These are phyloP conservation scores for Oryctes rhinoceros DNA, from an alignment of 1,140 invertebrate species.

Conservation along the genomic window DNA sequence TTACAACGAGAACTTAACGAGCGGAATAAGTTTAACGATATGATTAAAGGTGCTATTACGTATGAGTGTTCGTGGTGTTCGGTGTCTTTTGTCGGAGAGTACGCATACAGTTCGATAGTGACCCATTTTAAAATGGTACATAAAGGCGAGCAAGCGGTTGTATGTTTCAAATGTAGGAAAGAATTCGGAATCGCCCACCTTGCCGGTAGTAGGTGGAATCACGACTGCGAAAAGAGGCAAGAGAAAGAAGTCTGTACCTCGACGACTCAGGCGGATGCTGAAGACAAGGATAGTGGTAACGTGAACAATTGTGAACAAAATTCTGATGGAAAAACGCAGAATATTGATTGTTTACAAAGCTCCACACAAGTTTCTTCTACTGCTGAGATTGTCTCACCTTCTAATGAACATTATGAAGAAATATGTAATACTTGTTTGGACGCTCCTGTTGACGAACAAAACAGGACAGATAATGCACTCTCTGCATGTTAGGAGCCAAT, in stretches of 20 bases:
- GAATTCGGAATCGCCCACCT: constrained; percentile 7
- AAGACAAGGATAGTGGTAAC: neutral
- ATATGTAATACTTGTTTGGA: too few relatives aligned
- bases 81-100: neutral
- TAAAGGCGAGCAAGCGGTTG: constrained; percentile 37
- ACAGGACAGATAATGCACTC: too few relatives aligned
- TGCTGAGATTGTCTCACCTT: too few relatives aligned
- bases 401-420: too few relatives aligned
- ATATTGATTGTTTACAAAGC: too few relatives aligned
- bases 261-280: neutral
- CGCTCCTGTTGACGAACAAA: too few relatives aligned
- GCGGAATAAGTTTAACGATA: neutral
- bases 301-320: too few relatives aligned
- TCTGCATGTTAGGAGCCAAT: too few relatives aligned
- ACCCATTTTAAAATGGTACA: constrained; percentile 26
- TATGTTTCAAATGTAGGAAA: constrained; percentile 38
- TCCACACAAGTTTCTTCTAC: too few relatives aligned
- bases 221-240: neutral
- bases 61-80: constrained; percentile 11
- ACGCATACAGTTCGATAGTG: neutral
- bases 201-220: constrained; percentile 12
- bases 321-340: too few relatives aligned
- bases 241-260: constrained; percentile 4
- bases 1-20: neutral
- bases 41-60: constrained; percentile 16